These are phyloP conservation scores for Pinctada fucata DNA, from an alignment of 2,888 invertebrate genomes.

Conservation along the genomic window DNA sequence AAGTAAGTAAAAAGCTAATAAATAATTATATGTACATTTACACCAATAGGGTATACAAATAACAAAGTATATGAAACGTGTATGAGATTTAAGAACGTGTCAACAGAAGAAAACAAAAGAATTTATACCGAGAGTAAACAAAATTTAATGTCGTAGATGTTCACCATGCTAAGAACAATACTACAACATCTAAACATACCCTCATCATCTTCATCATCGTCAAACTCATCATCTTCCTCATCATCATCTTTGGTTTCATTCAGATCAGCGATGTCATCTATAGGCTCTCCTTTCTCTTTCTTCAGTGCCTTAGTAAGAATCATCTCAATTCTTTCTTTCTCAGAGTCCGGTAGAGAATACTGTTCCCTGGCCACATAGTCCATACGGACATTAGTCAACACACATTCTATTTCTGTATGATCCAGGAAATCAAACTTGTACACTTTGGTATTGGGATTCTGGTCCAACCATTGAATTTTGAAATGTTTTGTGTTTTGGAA, in stretches of 20 bases:
- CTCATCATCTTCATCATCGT: conserved; percentile 42
- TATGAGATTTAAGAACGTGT: too few species aligned
- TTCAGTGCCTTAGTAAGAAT: conserved; percentile 89
- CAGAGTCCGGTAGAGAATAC: conserved; percentile 85
- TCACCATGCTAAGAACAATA: too few species aligned
- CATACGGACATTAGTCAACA: conserved; percentile 88
- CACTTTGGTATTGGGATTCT: conserved; percentile 78
- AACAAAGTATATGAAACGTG: too few species aligned
- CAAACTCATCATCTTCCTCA: conserved; percentile 49
- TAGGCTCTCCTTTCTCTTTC: conserved; percentile 63
- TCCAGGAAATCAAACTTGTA: conserved; percentile 95
- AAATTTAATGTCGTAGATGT: too few species aligned
- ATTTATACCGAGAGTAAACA: too few species aligned
- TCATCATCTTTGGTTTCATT: conserved; percentile 40
- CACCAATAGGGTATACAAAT: too few species aligned
- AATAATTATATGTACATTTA: too few species aligned
- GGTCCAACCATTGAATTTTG: conserved; percentile 89
- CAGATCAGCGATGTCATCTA: conserved; percentile 44
- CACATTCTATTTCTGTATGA: conserved; percentile 80
- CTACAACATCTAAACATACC: conserved; percentile 18
- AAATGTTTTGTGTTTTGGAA: conserved; percentile 89
- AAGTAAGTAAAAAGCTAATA: too few species aligned
- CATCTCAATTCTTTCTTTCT: conserved; percentile 87
- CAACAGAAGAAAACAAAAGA: too few species aligned
- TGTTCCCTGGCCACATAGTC: conserved; percentile 85